Conservation (phyloP, 2,888 invertebrate species). For the Clusia tigrina region DNA sequence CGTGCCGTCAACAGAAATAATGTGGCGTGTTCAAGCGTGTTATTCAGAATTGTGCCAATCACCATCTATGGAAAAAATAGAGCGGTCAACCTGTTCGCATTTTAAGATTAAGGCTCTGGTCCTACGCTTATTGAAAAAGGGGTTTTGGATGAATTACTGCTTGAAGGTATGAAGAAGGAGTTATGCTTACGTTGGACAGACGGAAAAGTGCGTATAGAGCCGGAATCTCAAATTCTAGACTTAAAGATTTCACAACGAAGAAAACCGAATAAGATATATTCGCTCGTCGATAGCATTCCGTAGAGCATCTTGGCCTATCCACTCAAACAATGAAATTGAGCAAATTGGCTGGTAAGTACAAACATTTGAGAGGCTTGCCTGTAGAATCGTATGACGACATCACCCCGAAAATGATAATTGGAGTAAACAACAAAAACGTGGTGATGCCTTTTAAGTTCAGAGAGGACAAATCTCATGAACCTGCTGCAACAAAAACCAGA, state of each 20-base stretch:
- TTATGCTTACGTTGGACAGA: slow-evolving; percentile 18
- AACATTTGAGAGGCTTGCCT: slow-evolving; percentile 17
- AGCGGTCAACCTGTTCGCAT: slow-evolving; percentile 12
- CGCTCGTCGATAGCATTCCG: slow-evolving; percentile 11
- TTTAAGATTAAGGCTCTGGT: slow-evolving; percentile 15
- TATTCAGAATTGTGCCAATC: slow-evolving; percentile 19
- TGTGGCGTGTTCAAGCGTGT: slow-evolving; percentile 12
- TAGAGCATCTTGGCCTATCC: slow-evolving; percentile 18
- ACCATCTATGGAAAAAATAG: background rate
- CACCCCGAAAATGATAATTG: slow-evolving; percentile 24
- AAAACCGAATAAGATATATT: background rate
- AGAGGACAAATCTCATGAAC: slow-evolving; percentile 23
- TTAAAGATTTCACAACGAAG: slow-evolving; percentile 3
- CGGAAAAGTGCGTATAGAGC: slow-evolving; percentile 12
- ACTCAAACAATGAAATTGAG: slow-evolving; percentile 14
- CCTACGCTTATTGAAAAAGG: slow-evolving; percentile 11
- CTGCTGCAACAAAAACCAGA: slow-evolving; percentile 25
- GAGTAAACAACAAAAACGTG: slow-evolving; percentile 26
- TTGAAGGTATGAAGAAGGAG: background rate
- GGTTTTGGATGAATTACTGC: background rate
- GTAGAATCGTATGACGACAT: slow-evolving; percentile 9
- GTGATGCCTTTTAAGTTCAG: slow-evolving; percentile 25
- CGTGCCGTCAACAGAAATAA: slow-evolving; percentile 13
- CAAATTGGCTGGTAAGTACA: background rate
- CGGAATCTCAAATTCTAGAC: slow-evolving; percentile 15